Percentiles rank a stretch among this genome's conserved stretches.
These are phyloP conservation scores for Rhimphoctona megacephalus DNA, from an alignment of 2,888 invertebrate genomes.

Conservation along the genomic window DNA sequence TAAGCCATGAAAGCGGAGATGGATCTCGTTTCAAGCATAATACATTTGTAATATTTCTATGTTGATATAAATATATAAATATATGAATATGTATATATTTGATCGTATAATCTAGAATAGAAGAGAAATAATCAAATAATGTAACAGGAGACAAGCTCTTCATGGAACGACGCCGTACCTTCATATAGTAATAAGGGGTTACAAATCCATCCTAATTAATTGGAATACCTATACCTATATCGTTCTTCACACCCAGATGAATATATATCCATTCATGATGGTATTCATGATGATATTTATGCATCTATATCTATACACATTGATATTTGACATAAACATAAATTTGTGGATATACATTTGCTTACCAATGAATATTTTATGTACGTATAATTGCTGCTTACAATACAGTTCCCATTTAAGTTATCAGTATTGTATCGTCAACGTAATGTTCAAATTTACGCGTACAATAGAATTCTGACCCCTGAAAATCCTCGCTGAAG, in stretches of 20 bases:
- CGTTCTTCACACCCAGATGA: background rate
- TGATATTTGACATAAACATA: background rate
- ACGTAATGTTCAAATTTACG: slow-evolving; percentile 25
- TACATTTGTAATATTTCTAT: slow-evolving; percentile 10
- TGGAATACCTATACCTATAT: slow-evolving; percentile 18
- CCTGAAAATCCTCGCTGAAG: background rate
- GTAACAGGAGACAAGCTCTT: slow-evolving; percentile 46
- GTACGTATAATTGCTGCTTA: background rate
- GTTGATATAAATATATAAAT: too few species aligned
- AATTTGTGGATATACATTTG: slow-evolving; percentile 20
- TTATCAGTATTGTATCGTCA: slow-evolving; percentile 6
- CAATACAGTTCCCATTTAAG: background rate
- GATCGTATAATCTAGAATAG: background rate
- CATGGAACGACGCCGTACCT: slow-evolving; percentile 29
- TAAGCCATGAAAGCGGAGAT: slow-evolving; percentile 45
- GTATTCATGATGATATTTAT: too few species aligned
- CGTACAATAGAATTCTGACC: background rate
- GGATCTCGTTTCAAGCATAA: slow-evolving; percentile 27
- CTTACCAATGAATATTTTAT: background rate
- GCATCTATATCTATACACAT: background rate
- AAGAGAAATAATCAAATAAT: slow-evolving; percentile 58
- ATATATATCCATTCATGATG: background rate
- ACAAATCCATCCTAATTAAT: background rate
- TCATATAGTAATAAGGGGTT: slow-evolving; percentile 33
- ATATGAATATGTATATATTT: background rate